Base-by-base conservation (phyloP, 2,888 invertebrate genomes). In the Tetragonula carbonaria region DNA sequence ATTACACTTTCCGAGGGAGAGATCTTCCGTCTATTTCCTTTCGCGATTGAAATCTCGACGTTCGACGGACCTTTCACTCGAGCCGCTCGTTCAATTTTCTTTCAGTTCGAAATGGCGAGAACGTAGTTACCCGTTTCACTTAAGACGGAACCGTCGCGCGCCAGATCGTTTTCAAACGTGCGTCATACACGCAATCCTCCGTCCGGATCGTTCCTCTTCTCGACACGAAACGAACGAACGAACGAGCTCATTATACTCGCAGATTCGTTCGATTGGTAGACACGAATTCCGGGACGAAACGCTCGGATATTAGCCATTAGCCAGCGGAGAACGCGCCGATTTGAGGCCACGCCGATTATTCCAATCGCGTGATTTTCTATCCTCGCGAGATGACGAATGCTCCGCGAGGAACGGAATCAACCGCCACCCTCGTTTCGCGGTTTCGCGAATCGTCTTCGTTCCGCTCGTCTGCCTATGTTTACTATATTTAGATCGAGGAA, bases 291-390 rank as follows among this genome's bases (percentile, higher is more conserved):
- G 76, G 59, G 80, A 86, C 81, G 79, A 87, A 87, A 85, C 76
- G 74, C 86, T 87, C 86, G 89, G 89, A 91, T 91, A 91, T 91
- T 91, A 90, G 74, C 88, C 88, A 91, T 92, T 92, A 91, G 88
- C 90, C 16, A 23, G 4, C 87, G 90, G 85, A 86, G 91, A 90
- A 91, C 87, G 88, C 86, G 84, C 74, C 72, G 73, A 78, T 83
- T 85, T 68, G 72, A 88, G 81, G 72, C 83, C 74, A 70, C 53
- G 21, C 74, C 78, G 76, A 85, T 88, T 86, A 86, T 84, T 84
- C 84, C 66, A 66, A 72, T 80, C 86, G 79, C 79, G 78, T 78
- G 79, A 82, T 86, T 81, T 78, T 86, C 86, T 84, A 70, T 81
- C 45, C 45, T 11, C 45, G 71, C 53, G 53, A 6, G 53, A 55